These are phyloP conservation scores for Gadopsis bispinosus DNA, from an alignment of 2,797 vertebrate species.

Conservation along the genomic window DNA sequence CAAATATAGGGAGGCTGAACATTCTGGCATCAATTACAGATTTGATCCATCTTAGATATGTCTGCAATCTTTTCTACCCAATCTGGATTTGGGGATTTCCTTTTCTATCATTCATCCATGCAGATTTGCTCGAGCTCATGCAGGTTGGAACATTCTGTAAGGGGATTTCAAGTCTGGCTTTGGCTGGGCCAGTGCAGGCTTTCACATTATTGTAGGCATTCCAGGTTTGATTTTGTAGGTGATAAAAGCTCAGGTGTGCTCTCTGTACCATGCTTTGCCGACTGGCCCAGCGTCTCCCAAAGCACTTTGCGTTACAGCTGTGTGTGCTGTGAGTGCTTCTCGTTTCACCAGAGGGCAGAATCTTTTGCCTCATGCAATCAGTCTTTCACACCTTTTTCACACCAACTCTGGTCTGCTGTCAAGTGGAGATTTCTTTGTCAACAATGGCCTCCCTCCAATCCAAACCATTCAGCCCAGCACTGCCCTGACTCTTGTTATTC, in stretches of 20 bases:
- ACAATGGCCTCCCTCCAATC: neutral
- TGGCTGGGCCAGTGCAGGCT: neutral
- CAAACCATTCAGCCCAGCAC: neutral
- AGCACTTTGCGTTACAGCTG: neutral
- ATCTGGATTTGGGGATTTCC: slow-evolving; percentile 20
- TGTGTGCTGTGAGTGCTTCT: neutral
- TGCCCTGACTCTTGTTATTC: neutral
- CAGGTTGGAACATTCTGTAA: neutral
- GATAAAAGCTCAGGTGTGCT: neutral
- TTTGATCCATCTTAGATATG: slow-evolving; percentile 3
- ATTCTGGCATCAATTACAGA: neutral
- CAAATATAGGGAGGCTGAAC: neutral
- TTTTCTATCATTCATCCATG: neutral
- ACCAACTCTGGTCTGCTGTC: neutral
- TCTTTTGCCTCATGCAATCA: slow-evolving; percentile 4
- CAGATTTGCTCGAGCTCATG: slow-evolving; percentile 14
- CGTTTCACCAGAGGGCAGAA: neutral
- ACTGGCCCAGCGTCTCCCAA: neutral
- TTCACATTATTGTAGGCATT: neutral
- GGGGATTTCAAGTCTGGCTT: neutral
- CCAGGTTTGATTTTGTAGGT: slow-evolving; percentile 7
- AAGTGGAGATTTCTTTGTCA: neutral
- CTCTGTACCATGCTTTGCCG: neutral
- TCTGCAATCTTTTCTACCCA: neutral
- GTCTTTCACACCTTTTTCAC: neutral